phyloP scores from a whole-genome alignment of 2,888 invertebrate species.

The Tinea pellionella region DNA sequence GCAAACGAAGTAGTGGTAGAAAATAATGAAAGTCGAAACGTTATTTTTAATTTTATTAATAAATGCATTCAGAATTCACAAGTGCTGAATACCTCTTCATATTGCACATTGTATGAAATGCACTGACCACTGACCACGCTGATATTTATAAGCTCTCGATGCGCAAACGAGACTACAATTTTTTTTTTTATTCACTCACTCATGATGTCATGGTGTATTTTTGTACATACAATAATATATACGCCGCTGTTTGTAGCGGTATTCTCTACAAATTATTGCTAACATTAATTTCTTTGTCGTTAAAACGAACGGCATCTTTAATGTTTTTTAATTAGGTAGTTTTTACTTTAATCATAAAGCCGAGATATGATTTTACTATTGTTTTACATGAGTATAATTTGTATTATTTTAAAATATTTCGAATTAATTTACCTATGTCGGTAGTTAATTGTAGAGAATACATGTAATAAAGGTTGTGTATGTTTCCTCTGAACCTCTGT shows the following conservation, averaged over 20 bases:
- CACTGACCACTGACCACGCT: not conserved
- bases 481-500: not conserved
- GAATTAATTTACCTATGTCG: too few species aligned
- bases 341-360: not conserved
- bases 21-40: too few species aligned
- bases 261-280: constrained; percentile 6
- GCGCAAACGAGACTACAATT: constrained; percentile 27
- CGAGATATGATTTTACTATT: too few species aligned
- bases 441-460: not conserved
- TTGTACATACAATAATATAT: constrained; percentile 33
- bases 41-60: too few species aligned
- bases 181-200: constrained; percentile 37
- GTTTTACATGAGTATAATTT: too few species aligned
- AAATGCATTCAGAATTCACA: not conserved
- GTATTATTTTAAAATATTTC: too few species aligned
- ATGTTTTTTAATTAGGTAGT: not conserved
- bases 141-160: not conserved
- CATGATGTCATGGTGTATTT: constrained; percentile 69
- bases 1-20: too few species aligned
- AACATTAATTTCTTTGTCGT: constrained; percentile 6
- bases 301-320: not conserved
- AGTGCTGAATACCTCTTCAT: not conserved
- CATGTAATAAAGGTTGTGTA: not conserved
- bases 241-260: constrained; percentile 38
- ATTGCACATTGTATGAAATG: not conserved